Evolutionary conservation across 2,113 vertebrate species (phyloP).

Genomic region (Empidonax alnorum): DNA sequence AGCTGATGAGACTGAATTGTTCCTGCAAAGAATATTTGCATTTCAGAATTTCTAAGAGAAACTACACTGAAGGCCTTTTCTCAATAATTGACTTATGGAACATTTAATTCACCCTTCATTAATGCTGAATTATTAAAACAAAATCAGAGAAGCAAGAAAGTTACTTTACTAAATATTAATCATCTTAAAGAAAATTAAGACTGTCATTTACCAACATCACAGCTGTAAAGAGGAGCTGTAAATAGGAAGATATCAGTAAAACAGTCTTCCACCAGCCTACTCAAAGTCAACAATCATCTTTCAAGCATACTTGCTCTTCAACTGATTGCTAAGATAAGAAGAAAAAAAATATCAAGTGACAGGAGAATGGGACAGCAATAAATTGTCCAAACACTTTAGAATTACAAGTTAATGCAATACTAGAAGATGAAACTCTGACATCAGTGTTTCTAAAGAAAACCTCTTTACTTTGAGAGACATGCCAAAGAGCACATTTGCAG

Average conservation of each 20-base stretch:
- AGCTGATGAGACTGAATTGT: neutral
- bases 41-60: conserved; percentile 16
- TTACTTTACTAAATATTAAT: neutral
- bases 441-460: conserved; percentile 7
- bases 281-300: neutral
- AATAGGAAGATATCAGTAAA: neutral
- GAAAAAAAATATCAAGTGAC: neutral
- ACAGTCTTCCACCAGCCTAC: neutral
- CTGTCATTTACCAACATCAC: neutral
- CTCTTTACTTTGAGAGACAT: neutral
- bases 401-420: neutral
- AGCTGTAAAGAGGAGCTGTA: neutral
- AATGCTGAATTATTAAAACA: neutral
- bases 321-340: neutral
- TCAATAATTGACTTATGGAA: neutral
- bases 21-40: neutral
- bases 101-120: neutral
- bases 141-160: neutral
- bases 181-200: neutral
- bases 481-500: neutral
- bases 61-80: neutral
- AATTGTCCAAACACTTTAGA: neutral
- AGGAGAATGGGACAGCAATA: neutral
- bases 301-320: neutral
- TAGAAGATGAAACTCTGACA: neutral